These are phyloP conservation scores for Synergus gifuensis DNA, from an alignment of 2,888 invertebrate species.

Conservation along the genomic window DNA sequence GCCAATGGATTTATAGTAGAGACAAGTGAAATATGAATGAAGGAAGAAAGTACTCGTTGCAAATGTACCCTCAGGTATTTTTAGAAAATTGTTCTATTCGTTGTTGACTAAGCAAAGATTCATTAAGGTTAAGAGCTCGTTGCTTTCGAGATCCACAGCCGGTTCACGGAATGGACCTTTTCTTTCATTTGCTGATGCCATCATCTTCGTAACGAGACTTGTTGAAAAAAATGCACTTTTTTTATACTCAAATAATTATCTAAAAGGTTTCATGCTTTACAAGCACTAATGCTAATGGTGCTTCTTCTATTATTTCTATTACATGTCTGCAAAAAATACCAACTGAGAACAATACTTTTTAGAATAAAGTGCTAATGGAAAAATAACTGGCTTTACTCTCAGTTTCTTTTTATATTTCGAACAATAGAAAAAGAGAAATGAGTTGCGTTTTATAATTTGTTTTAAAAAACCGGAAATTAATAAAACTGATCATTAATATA, in stretches of 20 bases:
- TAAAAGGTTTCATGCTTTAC: background rate
- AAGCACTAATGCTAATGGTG: background rate
- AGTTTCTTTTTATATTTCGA: background rate
- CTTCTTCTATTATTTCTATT: background rate
- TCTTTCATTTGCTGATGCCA: constrained; percentile 1
- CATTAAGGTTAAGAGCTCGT: constrained; percentile 66
- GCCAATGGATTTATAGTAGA: background rate
- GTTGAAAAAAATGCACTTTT: constrained; percentile 3
- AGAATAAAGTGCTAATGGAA: background rate
- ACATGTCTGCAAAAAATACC: too few relatives aligned
- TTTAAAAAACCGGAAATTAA: background rate
- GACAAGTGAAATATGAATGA: background rate
- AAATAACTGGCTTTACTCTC: background rate
- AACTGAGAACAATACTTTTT: background rate
- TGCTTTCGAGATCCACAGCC: constrained; percentile 38
- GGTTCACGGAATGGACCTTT: constrained; percentile 34
- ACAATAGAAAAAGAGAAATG: background rate
- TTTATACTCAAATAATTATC: background rate
- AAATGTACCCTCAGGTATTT: constrained; percentile 50
- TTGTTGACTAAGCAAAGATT: constrained; percentile 62
- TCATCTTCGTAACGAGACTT: constrained; percentile 33
- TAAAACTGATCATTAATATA: constrained; percentile 16
- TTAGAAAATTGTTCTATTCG: constrained; percentile 56
- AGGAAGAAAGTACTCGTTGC: background rate
- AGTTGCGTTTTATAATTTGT: background rate